Evolutionary conservation across 2,888 invertebrate species (phyloP).

Genomic region (Aethes cnicana): DNA sequence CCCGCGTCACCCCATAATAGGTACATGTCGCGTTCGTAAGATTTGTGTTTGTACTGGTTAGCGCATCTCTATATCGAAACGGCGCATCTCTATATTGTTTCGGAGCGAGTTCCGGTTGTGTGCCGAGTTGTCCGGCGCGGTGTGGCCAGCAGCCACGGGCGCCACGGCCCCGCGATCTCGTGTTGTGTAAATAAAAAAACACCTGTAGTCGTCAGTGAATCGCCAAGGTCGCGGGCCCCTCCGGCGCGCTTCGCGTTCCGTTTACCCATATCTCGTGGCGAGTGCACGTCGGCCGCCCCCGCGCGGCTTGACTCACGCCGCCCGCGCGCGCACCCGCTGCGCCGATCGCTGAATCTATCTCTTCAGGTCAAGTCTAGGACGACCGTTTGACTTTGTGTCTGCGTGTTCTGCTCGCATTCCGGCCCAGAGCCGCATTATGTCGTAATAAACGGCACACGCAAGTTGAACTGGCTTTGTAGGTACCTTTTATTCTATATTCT

Average conservation of each 20-base stretch:
- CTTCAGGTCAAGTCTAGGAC: conserved; percentile 62
- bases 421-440: conserved; percentile 11
- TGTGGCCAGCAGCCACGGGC: conserved; percentile 52
- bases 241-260: conserved; percentile 69
- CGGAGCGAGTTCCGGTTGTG: conserved; percentile 62
- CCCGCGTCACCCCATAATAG: conserved; percentile 26
- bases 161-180: conserved; percentile 60
- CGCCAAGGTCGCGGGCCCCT: conserved; percentile 74
- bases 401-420: conserved; percentile 26
- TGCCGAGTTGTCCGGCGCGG: conserved; percentile 43
- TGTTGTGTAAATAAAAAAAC: conserved; percentile 73
- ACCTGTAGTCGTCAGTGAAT: conserved; percentile 79
- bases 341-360: conserved; percentile 33
- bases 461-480: too few relatives aligned
- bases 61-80: conserved; percentile 37
- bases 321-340: conserved; percentile 41
- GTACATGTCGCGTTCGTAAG: conserved; percentile 24
- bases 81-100: conserved; percentile 56
- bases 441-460: background rate
- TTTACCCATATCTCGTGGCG: conserved; percentile 80
- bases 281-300: conserved; percentile 69
- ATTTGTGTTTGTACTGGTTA: conserved; percentile 1
- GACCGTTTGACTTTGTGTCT: conserved; percentile 47
- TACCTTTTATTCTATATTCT: too few relatives aligned
- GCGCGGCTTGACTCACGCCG: conserved; percentile 67